Evolutionary conservation across 2,113 vertebrate species (phyloP), one percentile per base, ranked within the genome.

Genomic region (Gasterosteus nipponicus): DNA sequence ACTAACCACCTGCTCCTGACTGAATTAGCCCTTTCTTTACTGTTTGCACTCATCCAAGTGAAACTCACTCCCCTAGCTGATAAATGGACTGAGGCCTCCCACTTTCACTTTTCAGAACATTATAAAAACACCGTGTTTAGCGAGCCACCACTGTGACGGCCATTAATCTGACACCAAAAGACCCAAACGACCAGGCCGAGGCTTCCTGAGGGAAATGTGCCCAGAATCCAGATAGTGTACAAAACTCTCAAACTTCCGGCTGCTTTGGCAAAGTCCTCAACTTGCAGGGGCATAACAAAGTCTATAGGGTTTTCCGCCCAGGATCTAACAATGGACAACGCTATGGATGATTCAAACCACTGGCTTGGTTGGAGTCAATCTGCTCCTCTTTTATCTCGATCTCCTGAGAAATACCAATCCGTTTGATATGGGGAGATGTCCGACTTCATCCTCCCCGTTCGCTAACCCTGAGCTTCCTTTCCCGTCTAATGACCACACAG

Each of bases 1-100:
- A 87, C 83, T 59, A 89, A 87, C 87, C 90, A 92, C 89, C 91
- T 92, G 90, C 86, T 88, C 90, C 77, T n/a, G 64, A 74, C 86
- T 89, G 86, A 93, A 92, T 93, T 85, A 89, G 88, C 86, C 77
- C 87, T 89, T 92, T 90, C 86, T 90, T 93, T 85, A 83, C 75
- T 72, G 82, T 87, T 90, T 87, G 76, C 81, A 86, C 80, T 80
- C 84, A 62, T 80, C 85, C 78, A 69, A 88, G 88, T 87, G 88
- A 88, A 90, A 92, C 88, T 79, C 74, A 76, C 84, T 90, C 89
- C 87, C 87, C 39, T 51, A 9, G 54, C 78, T 75, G 76, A 85
- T 80, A 86, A 90, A 91, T 84, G 73, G 81, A 85, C 80, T 72
- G 77, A 82, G 68, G 69, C 68, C 72, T 82, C 84, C 64, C 22